A percentile compares a stretch with the other conserved stretches of the same genome.
phyloP scores from a whole-genome alignment of 2,113 vertebrate genomes.

The Holacanthus passer region DNA sequence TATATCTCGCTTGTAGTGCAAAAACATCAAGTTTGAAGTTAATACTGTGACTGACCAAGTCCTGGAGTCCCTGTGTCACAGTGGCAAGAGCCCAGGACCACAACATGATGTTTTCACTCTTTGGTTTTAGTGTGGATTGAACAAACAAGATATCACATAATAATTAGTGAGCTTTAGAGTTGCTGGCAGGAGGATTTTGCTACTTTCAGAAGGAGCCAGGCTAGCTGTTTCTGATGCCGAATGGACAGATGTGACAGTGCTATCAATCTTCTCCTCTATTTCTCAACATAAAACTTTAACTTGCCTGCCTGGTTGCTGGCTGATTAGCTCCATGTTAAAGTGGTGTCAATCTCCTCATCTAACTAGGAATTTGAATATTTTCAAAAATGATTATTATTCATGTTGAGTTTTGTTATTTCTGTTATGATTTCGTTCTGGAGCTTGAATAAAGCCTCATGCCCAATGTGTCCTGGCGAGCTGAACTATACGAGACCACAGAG shows the following conservation, averaged over 20 bases:
- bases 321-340: no score
- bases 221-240: neutral
- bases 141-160: neutral
- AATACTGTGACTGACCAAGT: neutral
- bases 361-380: no score
- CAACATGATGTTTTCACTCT: neutral
- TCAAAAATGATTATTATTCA: no score
- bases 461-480: conserved; percentile 32
- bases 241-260: neutral
- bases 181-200: neutral
- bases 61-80: neutral
- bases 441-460: conserved; percentile 12
- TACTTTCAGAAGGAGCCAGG: neutral
- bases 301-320: no score
- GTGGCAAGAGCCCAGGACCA: no score
- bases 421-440: conserved; percentile 5
- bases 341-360: no score
- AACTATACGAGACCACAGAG: conserved; percentile 39
- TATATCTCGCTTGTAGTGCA: neutral
- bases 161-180: neutral
- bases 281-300: neutral
- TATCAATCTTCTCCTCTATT: neutral
- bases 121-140: neutral
- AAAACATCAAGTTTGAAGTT: neutral
- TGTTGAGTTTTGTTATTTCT: neutral